phyloP scores from a whole-genome alignment of 2,888 invertebrate species.

The Cotesia congregata region DNA sequence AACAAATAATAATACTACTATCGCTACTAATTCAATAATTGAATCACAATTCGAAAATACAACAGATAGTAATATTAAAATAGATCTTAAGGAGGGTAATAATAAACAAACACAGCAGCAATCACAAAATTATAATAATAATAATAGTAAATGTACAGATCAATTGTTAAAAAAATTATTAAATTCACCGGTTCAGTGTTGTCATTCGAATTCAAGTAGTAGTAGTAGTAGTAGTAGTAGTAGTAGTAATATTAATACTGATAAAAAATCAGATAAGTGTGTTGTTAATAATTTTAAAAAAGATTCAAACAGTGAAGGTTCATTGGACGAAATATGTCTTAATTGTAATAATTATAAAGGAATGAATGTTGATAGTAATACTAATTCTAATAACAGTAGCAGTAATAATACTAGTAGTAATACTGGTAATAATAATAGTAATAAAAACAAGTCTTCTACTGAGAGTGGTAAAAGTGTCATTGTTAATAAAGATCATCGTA shows the following conservation, averaged over 20 bases:
- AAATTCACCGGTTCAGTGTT: slow-evolving; percentile 53
- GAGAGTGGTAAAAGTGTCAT: neutral
- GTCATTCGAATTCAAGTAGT: slow-evolving; percentile 25
- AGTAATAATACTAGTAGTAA: slow-evolving; percentile 48
- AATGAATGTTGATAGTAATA: slow-evolving; percentile 38
- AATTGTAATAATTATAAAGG: slow-evolving; percentile 59
- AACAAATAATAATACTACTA: neutral
- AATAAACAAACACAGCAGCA: slow-evolving; percentile 44
- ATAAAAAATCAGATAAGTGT: slow-evolving; percentile 39
- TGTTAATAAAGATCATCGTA: slow-evolving; percentile 52
- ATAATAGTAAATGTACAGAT: slow-evolving; percentile 52
- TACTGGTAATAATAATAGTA: neutral
- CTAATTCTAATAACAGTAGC: neutral
- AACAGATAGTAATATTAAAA: slow-evolving; percentile 21
- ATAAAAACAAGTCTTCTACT: neutral
- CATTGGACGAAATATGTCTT: slow-evolving; percentile 59
- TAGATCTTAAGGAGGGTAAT: slow-evolving; percentile 44
- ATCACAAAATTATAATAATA: slow-evolving; percentile 55
- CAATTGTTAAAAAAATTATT: slow-evolving; percentile 59
- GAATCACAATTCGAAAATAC: slow-evolving; percentile 21
- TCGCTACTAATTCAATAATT: slow-evolving; percentile 6
- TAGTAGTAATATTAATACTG: neutral
- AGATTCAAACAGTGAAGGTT: slow-evolving; percentile 46
- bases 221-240: no score
- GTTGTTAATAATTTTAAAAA: slow-evolving; percentile 53